phyloP scores from a whole-genome alignment of 2,888 invertebrate species.

The Hoplodrina ambigua region DNA sequence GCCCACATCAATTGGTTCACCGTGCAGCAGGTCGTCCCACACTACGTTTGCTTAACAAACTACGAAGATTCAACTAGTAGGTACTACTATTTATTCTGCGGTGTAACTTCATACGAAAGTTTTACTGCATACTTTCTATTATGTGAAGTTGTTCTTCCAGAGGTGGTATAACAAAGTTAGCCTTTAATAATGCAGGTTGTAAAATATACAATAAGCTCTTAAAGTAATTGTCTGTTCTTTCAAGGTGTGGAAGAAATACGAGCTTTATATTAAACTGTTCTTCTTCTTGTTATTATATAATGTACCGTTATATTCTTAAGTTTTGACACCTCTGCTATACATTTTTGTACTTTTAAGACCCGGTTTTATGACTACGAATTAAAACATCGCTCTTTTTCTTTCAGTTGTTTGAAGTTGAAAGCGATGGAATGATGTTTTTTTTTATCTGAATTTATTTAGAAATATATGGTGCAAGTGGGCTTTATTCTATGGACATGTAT shows the following conservation, averaged over 20 bases:
- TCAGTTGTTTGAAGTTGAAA: not conserved
- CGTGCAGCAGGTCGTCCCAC: too few species aligned
- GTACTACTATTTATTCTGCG: not conserved
- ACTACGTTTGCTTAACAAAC: too few species aligned
- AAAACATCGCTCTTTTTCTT: too few species aligned
- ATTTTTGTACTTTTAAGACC: not conserved
- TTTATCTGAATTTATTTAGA: too few species aligned
- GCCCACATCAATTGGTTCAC: too few species aligned
- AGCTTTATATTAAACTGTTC: not conserved
- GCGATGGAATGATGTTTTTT: not conserved
- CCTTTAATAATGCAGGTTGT: conserved; percentile 35
- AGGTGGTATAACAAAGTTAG: conserved; percentile 33
- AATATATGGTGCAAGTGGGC: not conserved
- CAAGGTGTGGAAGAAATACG: not conserved
- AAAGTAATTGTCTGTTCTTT: conserved; percentile 7
- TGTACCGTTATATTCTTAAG: not conserved
- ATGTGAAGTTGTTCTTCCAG: conserved; percentile 6
- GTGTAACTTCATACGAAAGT: conserved; percentile 36
- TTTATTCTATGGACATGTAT: not conserved
- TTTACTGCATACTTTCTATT: conserved; percentile 30
- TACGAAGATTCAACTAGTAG: not conserved
- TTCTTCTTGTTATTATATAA: not conserved
- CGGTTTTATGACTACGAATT: not conserved
- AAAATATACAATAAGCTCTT: conserved; percentile 28
- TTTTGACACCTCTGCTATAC: not conserved